Percentiles rank a stretch among this genome's conserved stretches.
Conservation (phyloP, 2,113 vertebrate genomes). For the Macquaria ambigua region DNA sequence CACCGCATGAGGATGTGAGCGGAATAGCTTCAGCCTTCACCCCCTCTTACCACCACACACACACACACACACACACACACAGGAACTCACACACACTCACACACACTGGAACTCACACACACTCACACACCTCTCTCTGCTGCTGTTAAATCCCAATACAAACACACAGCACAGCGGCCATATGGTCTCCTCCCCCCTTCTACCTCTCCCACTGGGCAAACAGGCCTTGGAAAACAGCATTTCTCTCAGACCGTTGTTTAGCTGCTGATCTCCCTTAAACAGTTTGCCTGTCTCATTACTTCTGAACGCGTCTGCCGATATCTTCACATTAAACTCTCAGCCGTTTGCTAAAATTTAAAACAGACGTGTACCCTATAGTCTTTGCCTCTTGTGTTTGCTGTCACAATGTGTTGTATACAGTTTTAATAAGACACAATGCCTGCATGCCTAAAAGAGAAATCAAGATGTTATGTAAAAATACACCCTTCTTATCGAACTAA, state of each 20-base stretch:
- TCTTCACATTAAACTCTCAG: constrained; percentile 31
- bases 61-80: constrained; percentile 7
- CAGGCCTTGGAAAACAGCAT: constrained; percentile 48
- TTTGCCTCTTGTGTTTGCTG: constrained; percentile 6
- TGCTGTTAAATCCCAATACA: constrained; percentile 73
- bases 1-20: constrained; percentile 84
- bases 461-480: background rate
- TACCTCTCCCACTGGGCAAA: constrained; percentile 57
- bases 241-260: constrained; percentile 45
- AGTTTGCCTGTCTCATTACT: constrained; percentile 62
- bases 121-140: constrained; percentile 20
- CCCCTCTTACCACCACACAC: constrained; percentile 8
- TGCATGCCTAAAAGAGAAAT: background rate
- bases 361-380: background rate
- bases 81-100: background rate
- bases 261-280: constrained; percentile 56
- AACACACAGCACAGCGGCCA: constrained; percentile 61
- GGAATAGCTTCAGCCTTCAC: constrained; percentile 71
- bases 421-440: constrained; percentile 36
- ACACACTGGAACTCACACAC: background rate
- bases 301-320: constrained; percentile 42
- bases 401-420: background rate
- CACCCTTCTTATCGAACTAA: background rate
- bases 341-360: constrained; percentile 4
- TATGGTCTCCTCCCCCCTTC: constrained; percentile 51